A percentile compares a stretch with the other conserved stretches of the same genome.
phyloP scores from a whole-genome alignment of 2,888 invertebrate genomes.

The Drosophila nigricruria region DNA sequence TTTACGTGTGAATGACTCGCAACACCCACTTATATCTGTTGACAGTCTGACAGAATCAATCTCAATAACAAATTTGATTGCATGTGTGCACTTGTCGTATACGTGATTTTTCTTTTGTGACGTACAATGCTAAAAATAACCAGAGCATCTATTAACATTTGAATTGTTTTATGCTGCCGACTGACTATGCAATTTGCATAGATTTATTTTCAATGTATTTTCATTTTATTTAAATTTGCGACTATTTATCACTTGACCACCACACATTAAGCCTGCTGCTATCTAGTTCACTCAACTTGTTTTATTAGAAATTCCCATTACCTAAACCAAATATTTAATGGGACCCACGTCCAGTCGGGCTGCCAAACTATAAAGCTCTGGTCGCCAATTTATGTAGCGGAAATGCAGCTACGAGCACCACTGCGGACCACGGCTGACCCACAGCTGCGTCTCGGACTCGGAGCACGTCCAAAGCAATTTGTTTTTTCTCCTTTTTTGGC shows the following conservation, averaged over 20 bases:
- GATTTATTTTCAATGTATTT: not conserved
- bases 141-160: conserved; percentile 2
- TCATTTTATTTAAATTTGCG: not conserved
- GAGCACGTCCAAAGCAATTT: conserved; percentile 40
- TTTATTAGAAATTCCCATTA: not conserved
- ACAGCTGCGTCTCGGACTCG: conserved; percentile 8
- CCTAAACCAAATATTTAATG: not conserved
- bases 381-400: conserved; percentile 25
- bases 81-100: conserved; percentile 28
- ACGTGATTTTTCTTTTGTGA: conserved; percentile 41
- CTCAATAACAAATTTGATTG: conserved; percentile 43
- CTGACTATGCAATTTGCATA: not conserved
- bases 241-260: not conserved
- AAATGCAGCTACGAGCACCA: conserved; percentile 12
- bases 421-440: conserved; percentile 15
- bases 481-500: conserved; percentile 7
- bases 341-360: not conserved
- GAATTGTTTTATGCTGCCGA: not conserved
- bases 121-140: conserved; percentile 1
- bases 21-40: conserved; percentile 2
- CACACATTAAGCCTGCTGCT: not conserved
- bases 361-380: conserved; percentile 12
- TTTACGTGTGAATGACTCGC: conserved; percentile 44
- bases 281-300: not conserved
- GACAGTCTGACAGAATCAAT: conserved; percentile 44